Percentiles rank a stretch among this genome's conserved stretches.
phyloP scores from a whole-genome alignment of 2,113 vertebrate species.

The Poeciliopsis retropinna region DNA sequence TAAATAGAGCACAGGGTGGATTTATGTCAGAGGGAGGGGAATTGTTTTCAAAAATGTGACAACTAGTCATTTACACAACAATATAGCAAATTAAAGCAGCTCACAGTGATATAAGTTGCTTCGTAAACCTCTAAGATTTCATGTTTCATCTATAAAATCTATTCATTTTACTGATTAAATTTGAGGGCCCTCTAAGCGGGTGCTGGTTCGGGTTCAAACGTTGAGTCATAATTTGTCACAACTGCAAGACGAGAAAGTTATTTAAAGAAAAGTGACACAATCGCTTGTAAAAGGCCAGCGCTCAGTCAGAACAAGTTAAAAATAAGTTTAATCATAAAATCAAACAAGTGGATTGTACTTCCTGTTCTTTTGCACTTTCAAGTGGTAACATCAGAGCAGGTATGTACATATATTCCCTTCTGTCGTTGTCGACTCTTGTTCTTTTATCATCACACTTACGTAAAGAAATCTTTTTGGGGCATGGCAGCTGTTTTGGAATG shows the following conservation, averaged over 20 bases:
- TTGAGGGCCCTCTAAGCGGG: no score
- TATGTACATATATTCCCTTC: neutral
- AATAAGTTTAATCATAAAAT: neutral
- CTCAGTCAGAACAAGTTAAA: neutral
- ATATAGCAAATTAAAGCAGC: neutral
- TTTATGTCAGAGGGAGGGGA: neutral
- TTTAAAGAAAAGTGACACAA: neutral
- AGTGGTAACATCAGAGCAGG: neutral
- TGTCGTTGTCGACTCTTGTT: slow-evolving; percentile 2
- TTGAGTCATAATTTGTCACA: neutral
- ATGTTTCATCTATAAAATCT: neutral
- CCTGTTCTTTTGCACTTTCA: neutral
- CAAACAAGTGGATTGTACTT: neutral
- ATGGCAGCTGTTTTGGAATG: slow-evolving; percentile 14
- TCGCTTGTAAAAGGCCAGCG: neutral
- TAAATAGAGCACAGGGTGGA: neutral
- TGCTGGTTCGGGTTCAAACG: no score
- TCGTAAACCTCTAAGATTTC: neutral
- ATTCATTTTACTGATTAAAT: neutral
- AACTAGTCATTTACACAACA: neutral
- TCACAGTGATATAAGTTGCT: neutral
- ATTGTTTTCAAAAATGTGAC: no score
- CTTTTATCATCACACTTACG: slow-evolving; percentile 20
- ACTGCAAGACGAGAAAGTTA: neutral
- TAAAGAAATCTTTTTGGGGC: slow-evolving; percentile 9